Evolutionary conservation across 2,888 invertebrate genomes (phyloP).

Genomic region (Tipula vernalis): DNA sequence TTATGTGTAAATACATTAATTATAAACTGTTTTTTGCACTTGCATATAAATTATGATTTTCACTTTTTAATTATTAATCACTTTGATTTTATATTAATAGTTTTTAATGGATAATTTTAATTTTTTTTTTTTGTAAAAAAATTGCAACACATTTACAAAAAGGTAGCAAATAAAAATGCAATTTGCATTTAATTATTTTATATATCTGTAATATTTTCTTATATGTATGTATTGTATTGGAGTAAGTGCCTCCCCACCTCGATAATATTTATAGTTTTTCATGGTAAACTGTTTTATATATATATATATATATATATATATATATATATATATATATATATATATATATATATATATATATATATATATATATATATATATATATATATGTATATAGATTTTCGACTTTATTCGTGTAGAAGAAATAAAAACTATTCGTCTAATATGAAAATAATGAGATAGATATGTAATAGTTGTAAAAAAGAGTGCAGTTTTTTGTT

Average conservation of each 20-base stretch:
- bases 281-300: background rate
- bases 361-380: too few species aligned
- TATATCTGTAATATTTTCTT: background rate
- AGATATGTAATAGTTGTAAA: background rate
- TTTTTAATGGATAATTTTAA: background rate
- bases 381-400: too few species aligned
- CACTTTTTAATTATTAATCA: background rate
- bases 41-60: background rate
- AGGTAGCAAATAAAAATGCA: conserved; percentile 4
- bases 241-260: background rate
- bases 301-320: too few species aligned
- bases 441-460: background rate
- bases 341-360: too few species aligned
- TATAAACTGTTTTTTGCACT: background rate
- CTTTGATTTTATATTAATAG: background rate
- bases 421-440: background rate
- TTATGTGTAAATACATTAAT: background rate
- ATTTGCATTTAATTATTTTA: background rate
- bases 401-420: background rate
- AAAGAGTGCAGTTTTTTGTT: background rate
- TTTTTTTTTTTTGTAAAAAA: background rate
- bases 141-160: background rate
- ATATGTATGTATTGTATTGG: background rate
- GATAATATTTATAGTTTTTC: background rate
- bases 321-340: too few species aligned